Evolutionary conservation across 2,888 invertebrate species (phyloP).

Genomic region (Aspidapion aeneum): DNA sequence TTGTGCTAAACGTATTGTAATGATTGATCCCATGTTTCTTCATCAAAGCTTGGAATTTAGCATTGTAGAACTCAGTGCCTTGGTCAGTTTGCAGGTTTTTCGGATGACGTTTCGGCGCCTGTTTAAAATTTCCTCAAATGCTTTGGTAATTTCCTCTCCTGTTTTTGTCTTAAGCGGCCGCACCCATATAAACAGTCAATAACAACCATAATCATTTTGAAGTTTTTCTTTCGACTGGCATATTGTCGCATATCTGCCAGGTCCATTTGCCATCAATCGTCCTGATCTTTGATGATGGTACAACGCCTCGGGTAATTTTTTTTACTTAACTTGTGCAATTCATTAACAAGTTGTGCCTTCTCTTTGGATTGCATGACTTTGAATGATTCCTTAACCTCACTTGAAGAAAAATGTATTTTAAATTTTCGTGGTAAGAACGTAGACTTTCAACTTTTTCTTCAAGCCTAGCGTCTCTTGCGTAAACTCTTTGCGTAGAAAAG

Average conservation of each 20-base stretch:
- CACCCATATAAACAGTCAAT: constrained; percentile 43
- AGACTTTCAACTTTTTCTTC: too few species aligned
- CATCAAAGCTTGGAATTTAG: constrained; percentile 4
- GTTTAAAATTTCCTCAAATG: not conserved
- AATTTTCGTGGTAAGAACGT: too few species aligned
- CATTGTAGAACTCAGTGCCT: constrained; percentile 11
- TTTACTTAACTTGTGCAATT: constrained; percentile 42
- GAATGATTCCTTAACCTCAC: not conserved
- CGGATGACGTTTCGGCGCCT: not conserved
- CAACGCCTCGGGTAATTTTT: constrained; percentile 39
- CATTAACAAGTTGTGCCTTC: constrained; percentile 22
- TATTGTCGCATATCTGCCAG: constrained; percentile 40
- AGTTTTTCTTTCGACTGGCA: constrained; percentile 37
- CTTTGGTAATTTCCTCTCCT: constrained; percentile 14
- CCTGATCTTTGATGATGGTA: constrained; percentile 40
- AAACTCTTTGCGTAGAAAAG: too few species aligned
- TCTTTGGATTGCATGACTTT: not conserved
- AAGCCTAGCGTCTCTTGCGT: too few species aligned
- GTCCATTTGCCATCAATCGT: constrained; percentile 47
- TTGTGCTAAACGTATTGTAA: too few species aligned
- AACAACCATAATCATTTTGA: constrained; percentile 38
- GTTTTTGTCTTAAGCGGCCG: constrained; percentile 15
- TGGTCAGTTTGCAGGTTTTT: constrained; percentile 9
- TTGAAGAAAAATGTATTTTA: too few species aligned
- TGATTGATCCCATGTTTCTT: constrained; percentile 7